Percentiles rank a stretch among this genome's conserved stretches.
These are phyloP conservation scores for Melanerpes aurifrons DNA, from an alignment of 2,113 vertebrate species.

Conservation along the genomic window DNA sequence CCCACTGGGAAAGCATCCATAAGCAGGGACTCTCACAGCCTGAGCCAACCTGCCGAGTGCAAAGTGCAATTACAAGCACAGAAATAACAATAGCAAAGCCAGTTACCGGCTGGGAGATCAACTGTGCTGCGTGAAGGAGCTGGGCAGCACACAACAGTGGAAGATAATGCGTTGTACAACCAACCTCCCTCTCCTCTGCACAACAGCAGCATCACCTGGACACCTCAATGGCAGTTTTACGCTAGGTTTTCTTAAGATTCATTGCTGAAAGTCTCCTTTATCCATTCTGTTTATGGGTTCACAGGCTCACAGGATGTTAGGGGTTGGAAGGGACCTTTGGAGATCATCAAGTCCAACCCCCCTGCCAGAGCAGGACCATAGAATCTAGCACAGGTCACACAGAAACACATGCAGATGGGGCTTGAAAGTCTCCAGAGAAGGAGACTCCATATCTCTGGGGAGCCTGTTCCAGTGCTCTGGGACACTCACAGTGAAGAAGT, in stretches of 20 bases:
- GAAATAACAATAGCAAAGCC: slow-evolving; percentile 2
- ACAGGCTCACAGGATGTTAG: no score
- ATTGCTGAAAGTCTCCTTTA: background rate
- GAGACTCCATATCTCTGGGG: no score
- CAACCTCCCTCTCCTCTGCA: background rate
- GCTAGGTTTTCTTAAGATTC: background rate
- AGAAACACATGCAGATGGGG: no score
- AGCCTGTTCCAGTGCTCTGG: no score
- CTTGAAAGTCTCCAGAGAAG: no score
- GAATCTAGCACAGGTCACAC: no score
- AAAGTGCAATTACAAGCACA: background rate
- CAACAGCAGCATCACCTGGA: background rate
- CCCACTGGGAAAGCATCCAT: background rate
- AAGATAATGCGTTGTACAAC: background rate
- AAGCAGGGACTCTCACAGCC: slow-evolving; percentile 7
- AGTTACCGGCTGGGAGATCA: background rate
- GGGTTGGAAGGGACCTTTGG: no score
- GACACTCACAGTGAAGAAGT: no score
- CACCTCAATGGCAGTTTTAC: fast-evolving
- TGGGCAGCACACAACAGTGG: background rate
- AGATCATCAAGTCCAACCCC: no score
- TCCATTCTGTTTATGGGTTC: background rate
- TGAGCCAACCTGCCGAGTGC: background rate
- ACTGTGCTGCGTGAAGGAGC: background rate
- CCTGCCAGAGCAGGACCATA: no score